Conservation (phyloP, 2,113 vertebrate genomes). For the Oryzias javanicus region DNA sequence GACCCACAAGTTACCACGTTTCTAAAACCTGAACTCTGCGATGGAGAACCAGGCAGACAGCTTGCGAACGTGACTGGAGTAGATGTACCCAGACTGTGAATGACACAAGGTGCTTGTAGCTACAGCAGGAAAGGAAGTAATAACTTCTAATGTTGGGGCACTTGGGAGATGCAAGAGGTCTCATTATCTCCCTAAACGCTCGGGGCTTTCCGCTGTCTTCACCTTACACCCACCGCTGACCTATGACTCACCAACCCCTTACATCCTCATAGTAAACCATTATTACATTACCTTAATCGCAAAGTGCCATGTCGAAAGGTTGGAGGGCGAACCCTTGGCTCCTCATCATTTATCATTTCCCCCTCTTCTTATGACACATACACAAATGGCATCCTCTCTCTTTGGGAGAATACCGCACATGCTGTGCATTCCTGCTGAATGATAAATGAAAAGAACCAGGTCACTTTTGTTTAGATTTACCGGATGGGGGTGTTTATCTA, state of each 20-base stretch:
- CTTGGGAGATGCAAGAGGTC: conserved; percentile 78
- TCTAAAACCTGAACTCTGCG: background rate
- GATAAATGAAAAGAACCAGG: conserved; percentile 35
- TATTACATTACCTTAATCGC: conserved; percentile 91
- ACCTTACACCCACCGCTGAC: conserved; percentile 92
- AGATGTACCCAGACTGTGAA: conserved; percentile 39
- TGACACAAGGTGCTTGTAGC: conserved; percentile 63
- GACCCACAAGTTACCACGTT: background rate
- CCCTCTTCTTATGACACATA: conserved; percentile 38
- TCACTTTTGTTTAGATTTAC: conserved; percentile 37
- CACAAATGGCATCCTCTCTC: conserved; percentile 17
- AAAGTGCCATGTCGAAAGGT: conserved; percentile 73
- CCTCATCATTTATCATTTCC: conserved; percentile 58
- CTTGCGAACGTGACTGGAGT: conserved; percentile 12
- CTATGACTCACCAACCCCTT: conserved; percentile 93
- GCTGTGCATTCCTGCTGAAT: conserved; percentile 33
- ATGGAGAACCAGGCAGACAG: conserved; percentile 2
- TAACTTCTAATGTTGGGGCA: conserved; percentile 79
- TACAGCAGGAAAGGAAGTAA: conserved; percentile 81
- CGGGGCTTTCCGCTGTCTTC: conserved; percentile 85
- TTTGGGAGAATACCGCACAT: conserved; percentile 35
- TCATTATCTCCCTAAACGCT: conserved; percentile 86
- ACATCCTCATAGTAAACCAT: conserved; percentile 85
- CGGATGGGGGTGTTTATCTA: conserved; percentile 12
- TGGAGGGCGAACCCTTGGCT: conserved; percentile 66